Evolutionary conservation across 2,113 vertebrate species (phyloP).

Genomic region (Myrmecophaga tridactyla): DNA sequence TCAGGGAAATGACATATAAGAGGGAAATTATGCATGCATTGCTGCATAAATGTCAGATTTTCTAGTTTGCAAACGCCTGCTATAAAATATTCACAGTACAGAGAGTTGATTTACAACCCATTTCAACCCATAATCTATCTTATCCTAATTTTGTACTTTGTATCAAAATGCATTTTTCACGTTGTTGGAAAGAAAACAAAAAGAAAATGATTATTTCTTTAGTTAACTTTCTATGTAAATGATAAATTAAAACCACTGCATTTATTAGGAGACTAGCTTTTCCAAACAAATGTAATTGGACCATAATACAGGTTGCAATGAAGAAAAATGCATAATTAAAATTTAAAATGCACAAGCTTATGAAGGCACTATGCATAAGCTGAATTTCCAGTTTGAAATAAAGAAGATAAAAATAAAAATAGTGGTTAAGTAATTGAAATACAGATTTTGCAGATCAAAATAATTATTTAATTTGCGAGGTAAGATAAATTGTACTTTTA

Average conservation of each 20-base stretch:
- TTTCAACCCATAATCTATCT: slow-evolving; percentile 63
- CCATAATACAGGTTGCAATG: slow-evolving; percentile 26
- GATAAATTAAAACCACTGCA: slow-evolving; percentile 49
- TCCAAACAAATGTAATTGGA: slow-evolving; percentile 43
- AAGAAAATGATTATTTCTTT: slow-evolving; percentile 29
- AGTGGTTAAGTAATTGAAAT: not conserved
- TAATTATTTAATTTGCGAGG: not conserved
- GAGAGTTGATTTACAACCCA: slow-evolving; percentile 72
- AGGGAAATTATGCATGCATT: slow-evolving; percentile 78
- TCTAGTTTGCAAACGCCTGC: slow-evolving; percentile 77
- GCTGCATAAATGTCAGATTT: slow-evolving; percentile 79
- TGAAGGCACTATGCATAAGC: not conserved
- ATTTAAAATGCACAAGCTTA: slow-evolving; percentile 42
- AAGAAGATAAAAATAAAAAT: slow-evolving; percentile 4
- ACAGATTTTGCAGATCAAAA: slow-evolving; percentile 10
- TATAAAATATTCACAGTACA: slow-evolving; percentile 76
- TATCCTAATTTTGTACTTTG: slow-evolving; percentile 63
- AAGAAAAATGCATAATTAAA: slow-evolving; percentile 56
- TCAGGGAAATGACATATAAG: slow-evolving; percentile 73
- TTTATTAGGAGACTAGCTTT: slow-evolving; percentile 60
- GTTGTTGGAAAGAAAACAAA: slow-evolving; percentile 37
- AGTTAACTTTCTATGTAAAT: slow-evolving; percentile 61
- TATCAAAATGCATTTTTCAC: slow-evolving; percentile 61
- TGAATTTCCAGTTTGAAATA: slow-evolving; percentile 37
- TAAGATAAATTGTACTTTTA: slow-evolving; percentile 11